Base-by-base conservation (phyloP, 2,113 vertebrate genomes). In the Leptocoma aspasia region DNA sequence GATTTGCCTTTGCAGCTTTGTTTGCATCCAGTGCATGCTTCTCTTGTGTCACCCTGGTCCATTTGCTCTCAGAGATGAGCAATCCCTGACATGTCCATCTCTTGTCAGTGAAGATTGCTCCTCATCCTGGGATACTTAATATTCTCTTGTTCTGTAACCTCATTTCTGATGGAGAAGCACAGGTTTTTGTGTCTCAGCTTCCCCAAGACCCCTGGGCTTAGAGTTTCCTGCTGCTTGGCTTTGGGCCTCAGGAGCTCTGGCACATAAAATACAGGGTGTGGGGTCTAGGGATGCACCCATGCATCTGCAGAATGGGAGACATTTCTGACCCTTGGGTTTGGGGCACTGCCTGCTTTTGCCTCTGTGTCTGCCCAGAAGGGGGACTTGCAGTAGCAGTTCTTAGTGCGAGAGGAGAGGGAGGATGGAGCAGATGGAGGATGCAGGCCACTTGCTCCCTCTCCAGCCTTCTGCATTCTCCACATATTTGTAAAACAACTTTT, bases 401-500 rank as follows among this genome's bases (percentile, higher is more conserved):
- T n/a, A 20, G 22, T 12, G 3, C 0, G 0, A 37, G 66, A 69
- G 54, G 4, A 37, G 70, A 90, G 93, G 33, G 82, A 92, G 92
- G 80, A 94, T 49, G 78, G 76, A 95, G 80, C 90, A 96, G 94
- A 89, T 96, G 88, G 92, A 89, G 56, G 49, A 93, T 90, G 86
- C 53, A 84, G 89, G 93, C 88, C 65, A 84, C 92, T 96, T 89
- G 89, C 82, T 95, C 90, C 83, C 94, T 95, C 88, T 95, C 82
- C 93, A 97, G 96, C 92, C 83, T 95, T 96, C 94, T 94, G 92
- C 93, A 96, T 97, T 96, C 86, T 92, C 80, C 82, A 86, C 50
- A 49, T 96, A 95, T 96, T 97, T 94, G 88, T 96, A 86, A 97
- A 96, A 93, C 96, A 96, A 96, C 90, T 95, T 97, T 96, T 97